Base-by-base conservation (phyloP, 92 coral and sea anemone genomes). In the Actinostola sp. region DNA sequence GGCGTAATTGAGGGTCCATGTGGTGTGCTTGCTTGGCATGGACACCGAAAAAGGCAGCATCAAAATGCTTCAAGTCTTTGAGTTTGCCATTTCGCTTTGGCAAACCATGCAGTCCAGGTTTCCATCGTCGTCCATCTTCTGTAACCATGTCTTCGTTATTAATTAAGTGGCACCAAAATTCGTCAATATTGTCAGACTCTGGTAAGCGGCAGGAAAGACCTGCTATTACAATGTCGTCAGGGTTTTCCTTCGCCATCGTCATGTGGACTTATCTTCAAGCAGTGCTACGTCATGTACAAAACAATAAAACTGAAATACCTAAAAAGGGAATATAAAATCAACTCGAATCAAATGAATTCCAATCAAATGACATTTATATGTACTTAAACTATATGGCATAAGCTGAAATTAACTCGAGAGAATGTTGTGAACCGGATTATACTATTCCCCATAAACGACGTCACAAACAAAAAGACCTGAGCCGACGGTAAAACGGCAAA, bases 91-190 rank as follows among this genome's bases (percentile, higher is more conserved):
- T 70, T 39, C 89, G 76, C 48, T 76, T 90, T 39, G 96, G 96
- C 51, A 90, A 91, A 57, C 96, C 96, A 83, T 90, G 96, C 13
- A 90, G 92, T 49, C 96, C 96, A 73, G 96, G 96, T 76, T 70
- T 86, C 96, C 96, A 90, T 49, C 92, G 81, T 29, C 87, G 74
- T 21, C 75, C 89, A 66, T 90, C 96, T 63, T 89, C 92, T 50
- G 92, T 90, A 17, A 90, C 92, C 92, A 86, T 78, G 45, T 90
- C 92, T 42, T 90, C 96, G 55, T 90, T 82, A 67, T 83, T 90
- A 20, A 79, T 75, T 83, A 90, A 73, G 48, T 90, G 96, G n/a
- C 78, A 82, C 96, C 96, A 86, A 61, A 90, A 90, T 68, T 90
- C 92, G 30, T 90, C 92, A 0, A 81, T 81, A 52, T 90, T 90